Base-by-base conservation (phyloP, 2,113 vertebrate species). In the Bostrychus sinensis region DNA sequence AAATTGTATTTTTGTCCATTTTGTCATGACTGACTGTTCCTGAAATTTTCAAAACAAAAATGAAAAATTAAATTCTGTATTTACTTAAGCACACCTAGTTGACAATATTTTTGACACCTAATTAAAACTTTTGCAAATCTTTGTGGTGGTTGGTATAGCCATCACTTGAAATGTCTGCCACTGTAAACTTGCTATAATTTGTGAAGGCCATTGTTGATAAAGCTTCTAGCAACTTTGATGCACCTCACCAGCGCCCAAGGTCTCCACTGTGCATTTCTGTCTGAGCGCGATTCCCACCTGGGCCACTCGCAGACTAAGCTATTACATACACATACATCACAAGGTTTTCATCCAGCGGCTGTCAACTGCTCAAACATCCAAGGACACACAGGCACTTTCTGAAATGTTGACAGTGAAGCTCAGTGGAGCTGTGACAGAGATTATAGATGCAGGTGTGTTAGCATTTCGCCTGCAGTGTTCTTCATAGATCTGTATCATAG, bases 281-380 rank as follows among this genome's bases (percentile, higher is more conserved):
- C n/a, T n/a, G n/a, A 34, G n/a, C 42, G 26, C 56, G 48, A 68
- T 77, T 66, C 66, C 43, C 53, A 77, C 46, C 66, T 74, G 63
- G 57, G 45, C 73, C 50, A n/a, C 58, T 60, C 13, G 45, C 12
- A 22, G 45, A 48, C 23, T 25, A 48, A 62, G 58, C 70, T 48
- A 37, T 75, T 66, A 77, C 70, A 69, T 55, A 38, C 58, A 41
- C 60, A 72, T 56, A 75, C 77, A 85, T 86, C 81, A 80, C 75
- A 65, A 70, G 39, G 2, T 14, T 83, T 82, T 81, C 57, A 70
- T 82, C 75, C 50, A 62, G 70, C 61, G 43, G 48, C 69, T 73
- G 77, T 80, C 80, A 85, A 62, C 58, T 56, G 36, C 66, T 51
- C 0, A 57, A 62, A 72, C 53, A 73, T 55, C 63, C 71, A 77